phyloP scores from a whole-genome alignment of 2,888 invertebrate species.

The Cantharis rufa region DNA sequence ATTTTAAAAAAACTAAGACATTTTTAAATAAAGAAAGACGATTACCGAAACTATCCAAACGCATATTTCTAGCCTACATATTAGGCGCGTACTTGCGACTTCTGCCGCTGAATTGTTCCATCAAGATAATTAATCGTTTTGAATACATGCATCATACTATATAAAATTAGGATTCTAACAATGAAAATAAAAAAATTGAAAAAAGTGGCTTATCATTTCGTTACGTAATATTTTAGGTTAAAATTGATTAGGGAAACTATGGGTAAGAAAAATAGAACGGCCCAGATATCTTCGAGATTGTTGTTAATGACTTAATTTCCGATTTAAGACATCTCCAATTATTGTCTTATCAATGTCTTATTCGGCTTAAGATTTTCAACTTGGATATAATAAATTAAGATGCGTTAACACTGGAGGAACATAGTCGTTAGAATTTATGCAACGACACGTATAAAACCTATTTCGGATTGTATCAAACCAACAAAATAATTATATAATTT shows the following conservation, averaged over 20 bases:
- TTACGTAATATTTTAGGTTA: neutral
- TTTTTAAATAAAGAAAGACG: too few relatives aligned
- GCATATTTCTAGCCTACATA: too few relatives aligned
- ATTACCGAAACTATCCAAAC: too few relatives aligned
- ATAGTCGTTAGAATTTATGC: neutral
- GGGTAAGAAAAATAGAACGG: constrained; percentile 24
- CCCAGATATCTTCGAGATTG: constrained; percentile 20
- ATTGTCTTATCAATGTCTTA: constrained; percentile 29
- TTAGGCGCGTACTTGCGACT: too few relatives aligned
- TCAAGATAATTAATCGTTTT: too few relatives aligned
- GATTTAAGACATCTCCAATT: constrained; percentile 19
- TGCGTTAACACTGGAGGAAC: constrained; percentile 19
- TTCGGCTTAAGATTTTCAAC: constrained; percentile 39
- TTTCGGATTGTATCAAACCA: neutral
- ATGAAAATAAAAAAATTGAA: too few relatives aligned
- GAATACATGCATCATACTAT: too few relatives aligned
- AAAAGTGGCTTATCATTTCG: neutral
- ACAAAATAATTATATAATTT: neutral
- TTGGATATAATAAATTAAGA: constrained; percentile 33
- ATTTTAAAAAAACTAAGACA: too few relatives aligned
- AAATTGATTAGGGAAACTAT: neutral
- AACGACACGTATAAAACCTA: neutral
- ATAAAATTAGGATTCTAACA: too few relatives aligned
- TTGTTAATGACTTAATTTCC: constrained; percentile 33
- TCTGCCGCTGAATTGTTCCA: too few relatives aligned